These are phyloP conservation scores for Lathamus discolor DNA, from an alignment of 2,113 vertebrate genomes.

Conservation along the genomic window DNA sequence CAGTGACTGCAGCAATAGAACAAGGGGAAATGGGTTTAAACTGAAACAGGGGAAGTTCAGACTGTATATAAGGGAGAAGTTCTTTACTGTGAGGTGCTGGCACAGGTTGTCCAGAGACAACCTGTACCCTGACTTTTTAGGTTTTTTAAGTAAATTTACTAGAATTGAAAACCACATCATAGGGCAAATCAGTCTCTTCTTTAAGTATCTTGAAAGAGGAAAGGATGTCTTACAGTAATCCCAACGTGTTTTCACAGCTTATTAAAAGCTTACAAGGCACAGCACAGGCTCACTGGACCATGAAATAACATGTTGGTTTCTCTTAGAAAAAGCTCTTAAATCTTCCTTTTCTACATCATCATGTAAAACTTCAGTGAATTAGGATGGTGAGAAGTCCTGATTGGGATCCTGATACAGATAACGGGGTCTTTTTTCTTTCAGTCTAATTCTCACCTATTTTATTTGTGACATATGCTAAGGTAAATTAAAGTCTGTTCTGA, in stretches of 20 bases:
- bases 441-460: neutral
- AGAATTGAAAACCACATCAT: neutral
- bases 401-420: neutral
- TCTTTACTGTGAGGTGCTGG: neutral
- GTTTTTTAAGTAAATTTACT: neutral
- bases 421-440: neutral
- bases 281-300: neutral
- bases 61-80: neutral
- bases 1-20: neutral
- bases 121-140: neutral
- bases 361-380: neutral
- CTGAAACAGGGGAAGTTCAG: neutral
- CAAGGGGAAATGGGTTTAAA: neutral
- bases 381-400: neutral
- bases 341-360: neutral
- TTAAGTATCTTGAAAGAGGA: neutral
- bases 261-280: neutral
- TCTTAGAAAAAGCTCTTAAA: neutral
- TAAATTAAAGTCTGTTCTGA: neutral
- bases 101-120: neutral
- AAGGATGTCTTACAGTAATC: neutral
- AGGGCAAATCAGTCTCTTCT: neutral
- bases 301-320: neutral
- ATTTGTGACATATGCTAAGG: neutral
- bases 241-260: neutral